phyloP scores from a whole-genome alignment of 2,113 vertebrate species.

The Tamias sibiricus region DNA sequence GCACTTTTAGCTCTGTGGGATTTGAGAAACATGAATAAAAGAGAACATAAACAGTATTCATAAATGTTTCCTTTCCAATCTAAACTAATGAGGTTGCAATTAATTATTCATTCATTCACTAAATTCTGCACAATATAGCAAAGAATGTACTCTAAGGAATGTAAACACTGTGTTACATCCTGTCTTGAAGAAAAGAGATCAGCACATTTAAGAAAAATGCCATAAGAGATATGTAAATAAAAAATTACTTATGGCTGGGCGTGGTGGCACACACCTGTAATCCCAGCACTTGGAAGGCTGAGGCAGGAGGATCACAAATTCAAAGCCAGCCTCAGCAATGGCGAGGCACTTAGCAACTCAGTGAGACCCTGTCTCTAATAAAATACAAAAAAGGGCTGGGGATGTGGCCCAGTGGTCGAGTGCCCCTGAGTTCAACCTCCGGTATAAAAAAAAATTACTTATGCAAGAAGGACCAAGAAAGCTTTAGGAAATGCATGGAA shows the following conservation, averaged over 20 bases:
- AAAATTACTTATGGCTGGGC: background rate
- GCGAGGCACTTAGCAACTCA: no score
- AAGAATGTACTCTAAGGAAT: background rate
- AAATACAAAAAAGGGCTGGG: no score
- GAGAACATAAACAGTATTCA: background rate
- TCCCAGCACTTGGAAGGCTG: no score
- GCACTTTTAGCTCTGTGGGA: background rate
- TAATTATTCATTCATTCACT: constrained; percentile 29
- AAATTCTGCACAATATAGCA: background rate
- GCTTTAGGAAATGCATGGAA: background rate
- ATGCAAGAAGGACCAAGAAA: constrained; percentile 4
- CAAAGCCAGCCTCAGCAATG: no score
- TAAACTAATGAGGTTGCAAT: background rate
- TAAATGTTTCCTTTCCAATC: constrained; percentile 24
- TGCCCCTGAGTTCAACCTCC: no score
- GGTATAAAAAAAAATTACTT: background rate
- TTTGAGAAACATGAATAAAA: background rate
- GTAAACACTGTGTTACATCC: background rate
- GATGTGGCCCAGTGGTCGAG: no score
- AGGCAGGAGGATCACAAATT: no score
- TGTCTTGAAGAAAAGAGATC: background rate
- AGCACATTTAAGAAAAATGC: background rate
- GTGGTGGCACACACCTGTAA: no score
- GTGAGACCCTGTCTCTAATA: no score
- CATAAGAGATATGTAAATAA: background rate